A percentile compares a stretch with the other conserved stretches of the same genome.
phyloP scores from a whole-genome alignment of 2,113 vertebrate genomes.

The Upupa epops region DNA sequence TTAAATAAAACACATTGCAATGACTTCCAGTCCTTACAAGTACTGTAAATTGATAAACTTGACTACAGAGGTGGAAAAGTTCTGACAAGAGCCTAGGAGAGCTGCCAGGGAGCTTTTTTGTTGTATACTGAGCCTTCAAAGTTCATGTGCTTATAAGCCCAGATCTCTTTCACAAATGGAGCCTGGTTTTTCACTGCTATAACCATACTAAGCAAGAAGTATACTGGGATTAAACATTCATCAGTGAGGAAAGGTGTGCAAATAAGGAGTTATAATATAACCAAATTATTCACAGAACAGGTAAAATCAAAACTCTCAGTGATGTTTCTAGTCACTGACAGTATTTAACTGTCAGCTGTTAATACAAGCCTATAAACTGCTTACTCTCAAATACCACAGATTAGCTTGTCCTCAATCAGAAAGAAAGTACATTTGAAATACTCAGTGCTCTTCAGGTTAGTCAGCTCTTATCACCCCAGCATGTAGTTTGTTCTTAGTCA shows the following conservation, averaged over 20 bases:
- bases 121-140: neutral
- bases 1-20: neutral
- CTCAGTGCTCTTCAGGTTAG: conserved; percentile 48
- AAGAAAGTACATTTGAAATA: conserved; percentile 37
- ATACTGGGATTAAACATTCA: neutral
- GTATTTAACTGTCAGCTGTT: neutral
- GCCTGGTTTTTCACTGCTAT: neutral
- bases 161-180: neutral
- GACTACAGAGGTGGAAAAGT: neutral
- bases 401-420: conserved; percentile 22
- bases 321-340: neutral
- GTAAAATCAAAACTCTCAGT: neutral
- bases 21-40: neutral
- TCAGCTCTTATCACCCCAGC: conserved; percentile 62
- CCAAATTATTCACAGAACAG: neutral
- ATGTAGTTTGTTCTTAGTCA: conserved; percentile 62
- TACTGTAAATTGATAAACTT: neutral
- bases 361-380: neutral
- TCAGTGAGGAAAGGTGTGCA: neutral
- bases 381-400: conserved; percentile 12
- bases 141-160: neutral
- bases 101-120: neutral
- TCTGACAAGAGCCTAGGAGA: neutral
- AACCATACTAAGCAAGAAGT: neutral
- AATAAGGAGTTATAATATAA: neutral